Evolutionary conservation across 2,113 vertebrate genomes (phyloP).

Genomic region (Pelusios castaneus): DNA sequence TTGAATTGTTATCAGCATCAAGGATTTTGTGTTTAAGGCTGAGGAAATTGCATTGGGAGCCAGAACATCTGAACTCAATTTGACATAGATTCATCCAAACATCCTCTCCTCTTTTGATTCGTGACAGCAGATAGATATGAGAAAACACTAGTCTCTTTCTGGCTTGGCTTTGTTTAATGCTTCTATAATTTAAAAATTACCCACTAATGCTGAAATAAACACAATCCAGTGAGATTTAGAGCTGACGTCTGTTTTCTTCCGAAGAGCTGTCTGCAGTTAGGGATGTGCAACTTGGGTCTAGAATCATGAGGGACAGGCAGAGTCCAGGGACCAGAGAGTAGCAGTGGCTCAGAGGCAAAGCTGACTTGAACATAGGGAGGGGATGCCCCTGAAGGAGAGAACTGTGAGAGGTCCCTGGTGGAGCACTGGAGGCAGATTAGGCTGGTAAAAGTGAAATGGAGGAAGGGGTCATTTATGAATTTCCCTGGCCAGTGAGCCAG

Average conservation of each 20-base stretch:
- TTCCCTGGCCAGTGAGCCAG: background rate
- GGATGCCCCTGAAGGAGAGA: background rate
- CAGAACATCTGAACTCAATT: background rate
- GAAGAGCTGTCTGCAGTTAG: conserved; percentile 25
- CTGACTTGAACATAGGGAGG: background rate
- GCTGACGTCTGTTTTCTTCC: conserved; percentile 54
- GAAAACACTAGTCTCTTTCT: background rate
- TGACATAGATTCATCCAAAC: background rate
- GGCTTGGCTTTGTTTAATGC: background rate
- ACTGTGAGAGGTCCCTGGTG: background rate
- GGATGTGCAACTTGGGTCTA: conserved; percentile 56
- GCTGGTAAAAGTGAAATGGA: background rate
- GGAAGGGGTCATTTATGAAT: background rate
- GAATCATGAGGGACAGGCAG: background rate
- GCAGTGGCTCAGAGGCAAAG: background rate
- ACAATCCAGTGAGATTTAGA: conserved; percentile 58
- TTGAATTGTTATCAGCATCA: background rate
- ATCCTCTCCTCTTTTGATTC: background rate
- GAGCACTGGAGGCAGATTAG: background rate
- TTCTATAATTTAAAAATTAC: conserved; percentile 18
- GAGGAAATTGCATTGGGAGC: background rate
- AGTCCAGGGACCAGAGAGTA: background rate
- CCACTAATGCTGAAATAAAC: background rate
- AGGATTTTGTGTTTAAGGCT: background rate
- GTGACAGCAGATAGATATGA: background rate